Evolutionary conservation across 2,888 invertebrate species (phyloP).

Genomic region (Cheilosia impressa): DNA sequence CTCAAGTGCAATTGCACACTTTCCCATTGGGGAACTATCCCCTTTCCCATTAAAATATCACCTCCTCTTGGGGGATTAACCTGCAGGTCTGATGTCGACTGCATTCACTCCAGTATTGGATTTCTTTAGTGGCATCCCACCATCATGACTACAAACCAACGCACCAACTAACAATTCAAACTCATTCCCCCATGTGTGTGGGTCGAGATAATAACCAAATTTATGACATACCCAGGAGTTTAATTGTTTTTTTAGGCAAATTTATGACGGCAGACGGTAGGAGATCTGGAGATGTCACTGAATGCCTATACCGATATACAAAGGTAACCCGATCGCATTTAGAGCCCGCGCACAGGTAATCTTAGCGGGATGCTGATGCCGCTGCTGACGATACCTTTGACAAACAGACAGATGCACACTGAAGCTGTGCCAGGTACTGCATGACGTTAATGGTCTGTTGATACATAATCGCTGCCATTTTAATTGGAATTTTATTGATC

Average conservation of each 20-base stretch:
- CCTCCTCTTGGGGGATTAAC: too few species aligned
- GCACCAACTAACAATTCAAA: neutral
- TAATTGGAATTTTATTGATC: constrained; percentile 83
- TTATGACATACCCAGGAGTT: constrained; percentile 81
- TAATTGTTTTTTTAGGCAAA: constrained; percentile 79
- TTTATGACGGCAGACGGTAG: constrained; percentile 61
- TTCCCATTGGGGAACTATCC: too few species aligned
- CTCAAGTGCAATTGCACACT: too few species aligned
- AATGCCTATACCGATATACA: constrained; percentile 19
- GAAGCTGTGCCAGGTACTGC: constrained; percentile 82
- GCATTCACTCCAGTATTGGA: neutral
- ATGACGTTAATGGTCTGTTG: constrained; percentile 84
- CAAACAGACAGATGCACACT: constrained; percentile 46
- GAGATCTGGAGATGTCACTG: constrained; percentile 20
- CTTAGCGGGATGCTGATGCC: constrained; percentile 9
- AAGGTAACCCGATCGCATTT: constrained; percentile 21
- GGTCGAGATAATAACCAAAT: constrained; percentile 76
- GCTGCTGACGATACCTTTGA: constrained; percentile 29
- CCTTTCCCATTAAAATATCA: too few species aligned
- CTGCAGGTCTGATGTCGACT: too few species aligned
- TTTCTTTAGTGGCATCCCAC: neutral
- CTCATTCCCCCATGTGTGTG: constrained; percentile 17
- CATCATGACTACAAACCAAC: neutral
- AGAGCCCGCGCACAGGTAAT: constrained; percentile 31
- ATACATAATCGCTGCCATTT: constrained; percentile 84